These are phyloP conservation scores for Wasmannia auropunctata DNA, from an alignment of 1,140 invertebrate species.

Conservation along the genomic window DNA sequence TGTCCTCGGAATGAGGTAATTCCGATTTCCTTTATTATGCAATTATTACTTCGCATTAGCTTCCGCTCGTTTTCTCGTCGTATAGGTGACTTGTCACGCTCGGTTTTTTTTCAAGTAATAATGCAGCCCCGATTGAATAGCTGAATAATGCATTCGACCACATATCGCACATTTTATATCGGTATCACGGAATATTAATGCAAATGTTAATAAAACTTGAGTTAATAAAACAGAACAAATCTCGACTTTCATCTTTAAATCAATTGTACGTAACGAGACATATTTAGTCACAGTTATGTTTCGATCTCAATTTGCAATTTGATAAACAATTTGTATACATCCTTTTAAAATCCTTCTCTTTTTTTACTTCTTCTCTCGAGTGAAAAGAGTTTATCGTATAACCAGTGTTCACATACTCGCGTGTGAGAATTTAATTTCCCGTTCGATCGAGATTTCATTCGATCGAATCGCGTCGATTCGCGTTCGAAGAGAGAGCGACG, in stretches of 20 bases:
- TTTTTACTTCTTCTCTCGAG: not conserved
- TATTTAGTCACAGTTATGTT: not conserved
- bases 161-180: not conserved
- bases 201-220: not conserved
- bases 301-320: not conserved
- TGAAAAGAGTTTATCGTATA: not conserved
- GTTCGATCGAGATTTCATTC: not conserved
- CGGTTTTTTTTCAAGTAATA: not conserved
- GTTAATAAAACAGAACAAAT: not conserved
- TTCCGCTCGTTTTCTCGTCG: constrained; percentile 38
- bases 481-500: not conserved
- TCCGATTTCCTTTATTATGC: constrained; percentile 53
- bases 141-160: not conserved
- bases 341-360: not conserved
- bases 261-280: not conserved
- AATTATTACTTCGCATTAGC: constrained; percentile 41
- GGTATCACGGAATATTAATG: not conserved
- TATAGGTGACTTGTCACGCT: constrained; percentile 14
- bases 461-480: not conserved
- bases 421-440: not conserved
- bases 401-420: not conserved
- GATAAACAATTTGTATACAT: not conserved
- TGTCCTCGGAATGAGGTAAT: constrained; percentile 38
- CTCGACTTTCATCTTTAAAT: not conserved
- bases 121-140: not conserved